phyloP scores from a whole-genome alignment of 2,888 invertebrate species.

The Empis stercorea region DNA sequence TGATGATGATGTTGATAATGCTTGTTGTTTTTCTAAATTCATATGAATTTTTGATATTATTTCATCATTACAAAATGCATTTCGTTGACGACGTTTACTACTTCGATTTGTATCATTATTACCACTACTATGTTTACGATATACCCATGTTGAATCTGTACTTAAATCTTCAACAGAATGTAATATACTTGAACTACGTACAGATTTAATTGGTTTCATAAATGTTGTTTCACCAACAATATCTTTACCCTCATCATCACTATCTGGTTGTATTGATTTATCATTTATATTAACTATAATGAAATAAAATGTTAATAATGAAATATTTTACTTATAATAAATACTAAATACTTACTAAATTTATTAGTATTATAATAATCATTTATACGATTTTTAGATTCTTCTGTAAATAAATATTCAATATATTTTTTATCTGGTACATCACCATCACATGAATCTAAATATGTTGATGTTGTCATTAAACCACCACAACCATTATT shows the following conservation, averaged over 20 bases:
- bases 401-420: constrained; percentile 34
- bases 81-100: constrained; percentile 30
- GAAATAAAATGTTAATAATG: background rate
- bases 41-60: constrained; percentile 32
- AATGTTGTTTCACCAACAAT: constrained; percentile 42
- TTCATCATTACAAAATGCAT: constrained; percentile 33
- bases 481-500: constrained; percentile 23
- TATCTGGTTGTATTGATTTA: constrained; percentile 23
- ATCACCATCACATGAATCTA: constrained; percentile 34
- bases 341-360: constrained; percentile 25
- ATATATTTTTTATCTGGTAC: constrained; percentile 32
- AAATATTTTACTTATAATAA: background rate
- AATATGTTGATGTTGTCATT: constrained; percentile 32
- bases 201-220: constrained; percentile 46
- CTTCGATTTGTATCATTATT: constrained; percentile 33
- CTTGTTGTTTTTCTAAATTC: constrained; percentile 30
- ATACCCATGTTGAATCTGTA: constrained; percentile 62
- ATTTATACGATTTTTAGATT: constrained; percentile 34
- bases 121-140: constrained; percentile 39
- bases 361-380: constrained; percentile 27
- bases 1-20: too few relatives aligned
- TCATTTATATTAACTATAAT: constrained; percentile 17
- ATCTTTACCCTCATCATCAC: constrained; percentile 43
- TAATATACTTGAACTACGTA: constrained; percentile 55
- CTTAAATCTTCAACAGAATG: constrained; percentile 64